These are phyloP conservation scores for Solea solea DNA, from an alignment of 2,113 vertebrate species.

Conservation along the genomic window DNA sequence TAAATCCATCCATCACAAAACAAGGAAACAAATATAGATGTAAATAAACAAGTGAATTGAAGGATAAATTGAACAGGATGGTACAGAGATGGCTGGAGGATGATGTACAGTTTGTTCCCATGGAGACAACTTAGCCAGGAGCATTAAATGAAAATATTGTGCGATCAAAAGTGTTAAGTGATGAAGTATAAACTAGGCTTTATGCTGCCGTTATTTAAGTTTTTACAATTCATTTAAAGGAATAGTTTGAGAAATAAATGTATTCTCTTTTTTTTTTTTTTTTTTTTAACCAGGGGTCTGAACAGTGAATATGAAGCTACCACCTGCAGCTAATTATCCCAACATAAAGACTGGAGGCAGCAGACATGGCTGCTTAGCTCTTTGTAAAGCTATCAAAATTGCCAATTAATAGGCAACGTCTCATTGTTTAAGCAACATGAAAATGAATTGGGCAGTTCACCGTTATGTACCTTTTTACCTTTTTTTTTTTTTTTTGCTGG, in stretches of 20 bases:
- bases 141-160: too few species aligned
- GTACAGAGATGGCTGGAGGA: too few species aligned
- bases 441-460: not conserved
- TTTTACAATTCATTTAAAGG: not conserved
- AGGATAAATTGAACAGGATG: too few species aligned
- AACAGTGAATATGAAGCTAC: constrained; percentile 12
- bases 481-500: not conserved
- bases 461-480: not conserved
- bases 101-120: too few species aligned
- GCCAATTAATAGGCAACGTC: not conserved
- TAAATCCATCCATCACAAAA: too few species aligned
- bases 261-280: not conserved
- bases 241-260: not conserved
- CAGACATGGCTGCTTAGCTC: not conserved
- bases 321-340: not conserved
- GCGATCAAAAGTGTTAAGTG: too few species aligned
- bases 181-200: too few species aligned
- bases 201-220: not conserved
- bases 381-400: not conserved
- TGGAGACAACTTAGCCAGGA: too few species aligned
- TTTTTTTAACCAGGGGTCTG: not conserved
- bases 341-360: constrained; percentile 2
- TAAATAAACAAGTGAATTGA: too few species aligned
- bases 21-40: too few species aligned
- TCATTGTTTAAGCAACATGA: not conserved